Percentiles rank a stretch among this genome's conserved stretches.
These are phyloP conservation scores for Diaperis boleti DNA, from an alignment of 2,888 invertebrate genomes.

Conservation along the genomic window DNA sequence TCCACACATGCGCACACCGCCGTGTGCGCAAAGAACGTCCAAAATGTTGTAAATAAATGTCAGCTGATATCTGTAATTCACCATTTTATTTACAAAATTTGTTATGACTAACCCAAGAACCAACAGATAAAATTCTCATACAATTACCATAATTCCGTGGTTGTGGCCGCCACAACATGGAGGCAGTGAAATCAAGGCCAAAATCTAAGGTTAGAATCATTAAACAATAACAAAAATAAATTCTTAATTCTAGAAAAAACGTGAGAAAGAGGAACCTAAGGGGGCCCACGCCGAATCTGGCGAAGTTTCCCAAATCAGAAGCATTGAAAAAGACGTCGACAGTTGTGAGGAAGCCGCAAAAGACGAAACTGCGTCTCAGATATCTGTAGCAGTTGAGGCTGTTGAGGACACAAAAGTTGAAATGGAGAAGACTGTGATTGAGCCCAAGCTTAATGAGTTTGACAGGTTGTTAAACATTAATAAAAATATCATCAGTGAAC, in stretches of 20 bases:
- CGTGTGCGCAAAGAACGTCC: too few relatives aligned
- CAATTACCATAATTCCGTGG: background rate
- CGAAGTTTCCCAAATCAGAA: conserved; percentile 7
- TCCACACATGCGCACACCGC: conserved; percentile 10
- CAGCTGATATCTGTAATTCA: conserved; percentile 32
- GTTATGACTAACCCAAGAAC: conserved; percentile 28
- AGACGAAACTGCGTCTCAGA: conserved; percentile 16
- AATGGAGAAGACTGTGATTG: background rate
- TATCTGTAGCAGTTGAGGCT: conserved; percentile 4
- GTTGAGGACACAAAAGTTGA: conserved; percentile 9
- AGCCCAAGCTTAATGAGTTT: conserved; percentile 12
- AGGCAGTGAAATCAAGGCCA: conserved; percentile 14
- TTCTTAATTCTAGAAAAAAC: conserved; percentile 30
- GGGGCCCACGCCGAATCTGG: background rate
- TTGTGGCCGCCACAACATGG: conserved; percentile 15
- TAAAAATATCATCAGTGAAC: conserved; percentile 13
- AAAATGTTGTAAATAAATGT: conserved; percentile 32
- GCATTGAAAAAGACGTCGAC: conserved; percentile 25
- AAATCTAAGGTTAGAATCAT: conserved; percentile 33
- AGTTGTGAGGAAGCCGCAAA: conserved; percentile 34
- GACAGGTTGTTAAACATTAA: conserved; percentile 14
- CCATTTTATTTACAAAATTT: conserved; percentile 21
- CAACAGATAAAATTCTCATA: conserved; percentile 15
- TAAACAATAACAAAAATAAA: background rate
- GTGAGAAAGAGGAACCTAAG: conserved; percentile 11